These are phyloP conservation scores for Melolontha melolontha DNA, from an alignment of 2,888 invertebrate species.

Conservation along the genomic window DNA sequence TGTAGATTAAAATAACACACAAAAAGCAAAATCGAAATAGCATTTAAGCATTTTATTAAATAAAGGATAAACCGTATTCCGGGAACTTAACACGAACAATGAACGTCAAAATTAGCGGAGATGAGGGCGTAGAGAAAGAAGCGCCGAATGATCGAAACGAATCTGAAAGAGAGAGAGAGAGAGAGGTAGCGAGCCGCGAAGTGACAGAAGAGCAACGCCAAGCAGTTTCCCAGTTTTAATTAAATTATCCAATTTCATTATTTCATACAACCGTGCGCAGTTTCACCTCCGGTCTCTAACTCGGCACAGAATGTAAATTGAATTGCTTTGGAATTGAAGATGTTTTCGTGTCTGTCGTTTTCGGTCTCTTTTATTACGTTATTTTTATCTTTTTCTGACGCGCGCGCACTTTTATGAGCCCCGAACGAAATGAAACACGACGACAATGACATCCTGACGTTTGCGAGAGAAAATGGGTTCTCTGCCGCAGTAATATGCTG, in stretches of 20 bases:
- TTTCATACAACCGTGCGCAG: slow-evolving; percentile 41
- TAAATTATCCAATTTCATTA: slow-evolving; percentile 49
- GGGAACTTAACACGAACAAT: slow-evolving; percentile 34
- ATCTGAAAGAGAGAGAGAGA: no score
- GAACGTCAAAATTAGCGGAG: slow-evolving; percentile 32
- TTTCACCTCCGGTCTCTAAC: slow-evolving; percentile 7
- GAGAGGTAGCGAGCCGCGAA: background rate
- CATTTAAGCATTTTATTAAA: slow-evolving; percentile 21
- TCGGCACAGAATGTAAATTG: slow-evolving; percentile 52
- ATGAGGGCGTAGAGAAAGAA: slow-evolving; percentile 5
- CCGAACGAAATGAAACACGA: slow-evolving; percentile 23
- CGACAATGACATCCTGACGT: slow-evolving; percentile 22
- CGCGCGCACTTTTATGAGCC: background rate
- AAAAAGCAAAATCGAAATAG: slow-evolving; percentile 16
- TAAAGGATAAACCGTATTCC: slow-evolving; percentile 25
- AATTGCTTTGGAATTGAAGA: slow-evolving; percentile 51
- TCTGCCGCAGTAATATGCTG: slow-evolving; percentile 18
- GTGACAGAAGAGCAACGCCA: slow-evolving; percentile 25
- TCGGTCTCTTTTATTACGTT: slow-evolving; percentile 23
- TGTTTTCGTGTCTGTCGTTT: slow-evolving; percentile 32
- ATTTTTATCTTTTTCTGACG: slow-evolving; percentile 24
- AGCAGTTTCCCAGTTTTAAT: slow-evolving; percentile 44
- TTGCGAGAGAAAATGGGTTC: slow-evolving; percentile 2
- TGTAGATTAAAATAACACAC: no score
- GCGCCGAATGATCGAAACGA: background rate